Evolutionary conservation across 2,797 vertebrate genomes (phyloP).

Genomic region (Percopsis omiscomaycus): DNA sequence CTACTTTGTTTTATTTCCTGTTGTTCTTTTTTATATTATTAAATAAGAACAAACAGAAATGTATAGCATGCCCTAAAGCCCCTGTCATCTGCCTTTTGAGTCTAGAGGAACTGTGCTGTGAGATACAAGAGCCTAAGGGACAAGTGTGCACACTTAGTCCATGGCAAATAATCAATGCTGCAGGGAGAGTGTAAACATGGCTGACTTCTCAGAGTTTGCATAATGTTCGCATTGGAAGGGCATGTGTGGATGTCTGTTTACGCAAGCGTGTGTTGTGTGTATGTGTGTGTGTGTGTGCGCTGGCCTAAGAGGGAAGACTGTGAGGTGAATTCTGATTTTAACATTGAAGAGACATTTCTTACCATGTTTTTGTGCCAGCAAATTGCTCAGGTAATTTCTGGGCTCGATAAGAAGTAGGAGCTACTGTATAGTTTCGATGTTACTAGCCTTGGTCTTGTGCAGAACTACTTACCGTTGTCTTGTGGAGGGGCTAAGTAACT

Average conservation of each 20-base stretch:
- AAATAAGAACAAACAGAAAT: too few relatives aligned
- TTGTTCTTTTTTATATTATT: too few relatives aligned
- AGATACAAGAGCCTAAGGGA: neutral
- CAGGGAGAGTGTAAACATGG: conserved; percentile 18
- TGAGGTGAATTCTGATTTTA: neutral
- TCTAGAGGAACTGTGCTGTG: conserved; percentile 9
- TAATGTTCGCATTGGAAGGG: neutral
- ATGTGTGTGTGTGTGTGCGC: neutral
- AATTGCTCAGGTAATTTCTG: neutral
- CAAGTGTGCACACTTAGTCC: neutral
- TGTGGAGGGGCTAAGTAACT: conserved; percentile 2
- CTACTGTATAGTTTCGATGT: neutral
- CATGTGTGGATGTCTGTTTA: conserved; percentile 1
- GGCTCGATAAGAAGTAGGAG: neutral
- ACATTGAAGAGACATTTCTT: neutral
- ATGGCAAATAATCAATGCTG: conserved; percentile 23
- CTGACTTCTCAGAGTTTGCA: conserved; percentile 14
- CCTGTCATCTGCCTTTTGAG: conserved; percentile 33
- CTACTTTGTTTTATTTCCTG: too few relatives aligned
- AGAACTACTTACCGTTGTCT: conserved; percentile 10
- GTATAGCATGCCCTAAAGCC: conserved; percentile 6
- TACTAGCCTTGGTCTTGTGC: conserved; percentile 6
- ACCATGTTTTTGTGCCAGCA: neutral
- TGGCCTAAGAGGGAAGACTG: too few relatives aligned
- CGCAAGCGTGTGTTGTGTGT: conserved; percentile 7